These are phyloP conservation scores for Agelastica alni DNA, from an alignment of 2,888 invertebrate genomes.

Conservation along the genomic window DNA sequence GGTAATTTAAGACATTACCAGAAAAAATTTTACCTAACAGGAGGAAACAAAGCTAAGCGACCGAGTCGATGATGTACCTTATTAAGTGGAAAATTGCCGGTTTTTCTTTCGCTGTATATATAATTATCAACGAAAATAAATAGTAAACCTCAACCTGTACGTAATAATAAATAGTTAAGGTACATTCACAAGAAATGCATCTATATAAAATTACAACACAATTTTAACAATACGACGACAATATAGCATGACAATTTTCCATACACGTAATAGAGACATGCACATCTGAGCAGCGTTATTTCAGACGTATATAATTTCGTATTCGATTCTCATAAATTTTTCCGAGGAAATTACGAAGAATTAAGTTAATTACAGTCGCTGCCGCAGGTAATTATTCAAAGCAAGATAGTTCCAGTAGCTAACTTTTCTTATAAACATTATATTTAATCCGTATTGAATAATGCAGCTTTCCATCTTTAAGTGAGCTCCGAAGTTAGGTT, in stretches of 20 bases:
- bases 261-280: constrained; percentile 46
- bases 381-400: constrained; percentile 41
- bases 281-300: constrained; percentile 50
- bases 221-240: constrained; percentile 40
- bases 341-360: constrained; percentile 45
- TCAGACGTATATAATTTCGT: constrained; percentile 43
- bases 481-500: not conserved
- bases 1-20: constrained; percentile 11
- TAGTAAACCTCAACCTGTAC: constrained; percentile 9
- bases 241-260: constrained; percentile 45
- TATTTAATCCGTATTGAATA: constrained; percentile 40
- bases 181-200: constrained; percentile 25
- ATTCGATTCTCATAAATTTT: constrained; percentile 51
- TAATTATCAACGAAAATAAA: constrained; percentile 20
- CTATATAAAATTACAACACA: constrained; percentile 35
- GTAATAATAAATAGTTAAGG: constrained; percentile 25
- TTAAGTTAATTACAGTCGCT: constrained; percentile 41
- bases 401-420: constrained; percentile 42
- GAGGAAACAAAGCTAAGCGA: constrained; percentile 23
- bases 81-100: constrained; percentile 19
- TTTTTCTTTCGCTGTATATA: constrained; percentile 10
- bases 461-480: constrained; percentile 31
- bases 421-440: constrained; percentile 41
- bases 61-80: constrained; percentile 18
- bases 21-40: constrained; percentile 18